A percentile compares a stretch with the other conserved stretches of the same genome.
phyloP scores from a whole-genome alignment of 2,797 vertebrate genomes.

The Avahi laniger region DNA sequence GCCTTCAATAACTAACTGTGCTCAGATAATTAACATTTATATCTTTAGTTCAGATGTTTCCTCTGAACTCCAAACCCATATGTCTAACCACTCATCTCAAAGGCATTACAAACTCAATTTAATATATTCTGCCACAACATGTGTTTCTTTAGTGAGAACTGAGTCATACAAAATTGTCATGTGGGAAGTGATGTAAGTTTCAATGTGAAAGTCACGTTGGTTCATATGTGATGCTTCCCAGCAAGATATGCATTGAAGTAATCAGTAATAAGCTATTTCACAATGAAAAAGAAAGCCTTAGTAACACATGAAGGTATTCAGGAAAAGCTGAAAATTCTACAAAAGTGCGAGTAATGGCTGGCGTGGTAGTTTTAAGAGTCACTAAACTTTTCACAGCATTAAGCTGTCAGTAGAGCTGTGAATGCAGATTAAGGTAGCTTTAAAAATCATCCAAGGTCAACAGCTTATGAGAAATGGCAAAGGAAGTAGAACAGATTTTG shows the following conservation, averaged over 20 bases:
- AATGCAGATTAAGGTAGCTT: not conserved
- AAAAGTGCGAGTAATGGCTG: not conserved
- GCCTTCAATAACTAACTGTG: not conserved
- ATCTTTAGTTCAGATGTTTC: constrained; percentile 20
- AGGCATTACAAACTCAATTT: constrained; percentile 52
- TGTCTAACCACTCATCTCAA: constrained; percentile 34
- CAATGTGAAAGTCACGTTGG: constrained; percentile 30
- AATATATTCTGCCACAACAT: constrained; percentile 1
- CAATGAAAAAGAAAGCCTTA: not conserved
- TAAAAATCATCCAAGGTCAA: not conserved
- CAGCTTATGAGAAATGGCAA: not conserved
- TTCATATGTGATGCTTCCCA: constrained; percentile 22
- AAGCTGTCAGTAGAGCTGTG: not conserved
- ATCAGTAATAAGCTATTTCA: not conserved
- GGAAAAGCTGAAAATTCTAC: not conserved
- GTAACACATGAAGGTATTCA: not conserved
- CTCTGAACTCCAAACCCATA: constrained; percentile 29
- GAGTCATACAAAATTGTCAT: constrained; percentile 27
- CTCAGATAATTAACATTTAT: constrained; percentile 33
- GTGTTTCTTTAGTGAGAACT: constrained; percentile 40
- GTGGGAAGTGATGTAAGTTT: constrained; percentile 16
- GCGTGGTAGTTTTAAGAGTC: not conserved
- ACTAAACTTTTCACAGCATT: not conserved
- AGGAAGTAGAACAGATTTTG: not conserved
- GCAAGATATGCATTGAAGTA: not conserved